Evolutionary conservation across 2,888 invertebrate species (phyloP).

Genomic region (Hypsopygia costalis): DNA sequence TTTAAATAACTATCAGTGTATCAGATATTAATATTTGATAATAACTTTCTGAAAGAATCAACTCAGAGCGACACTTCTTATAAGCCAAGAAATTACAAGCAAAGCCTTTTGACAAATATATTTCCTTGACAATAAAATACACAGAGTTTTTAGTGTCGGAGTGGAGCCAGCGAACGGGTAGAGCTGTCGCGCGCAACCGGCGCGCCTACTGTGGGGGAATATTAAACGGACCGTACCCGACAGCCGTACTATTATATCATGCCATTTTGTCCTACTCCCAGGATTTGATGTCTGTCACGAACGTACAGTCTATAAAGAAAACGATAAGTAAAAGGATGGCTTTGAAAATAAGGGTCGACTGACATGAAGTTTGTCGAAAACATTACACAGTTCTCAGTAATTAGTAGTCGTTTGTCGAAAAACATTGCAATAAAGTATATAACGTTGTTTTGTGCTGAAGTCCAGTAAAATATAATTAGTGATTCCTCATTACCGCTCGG

Average conservation of each 20-base stretch:
- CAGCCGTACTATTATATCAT: conserved; percentile 50
- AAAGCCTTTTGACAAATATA: conserved; percentile 71
- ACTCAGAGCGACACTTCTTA: conserved; percentile 43
- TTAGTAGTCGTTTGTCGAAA: conserved; percentile 14
- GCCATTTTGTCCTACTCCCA: conserved; percentile 44
- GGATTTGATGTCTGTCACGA: conserved; percentile 30
- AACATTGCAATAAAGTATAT: conserved; percentile 30
- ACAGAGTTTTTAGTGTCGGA: conserved; percentile 64
- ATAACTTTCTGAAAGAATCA: conserved; percentile 30
- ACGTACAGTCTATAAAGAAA: neutral
- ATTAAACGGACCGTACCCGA: conserved; percentile 62
- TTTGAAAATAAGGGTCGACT: neutral
- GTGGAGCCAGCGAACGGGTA: conserved; percentile 50
- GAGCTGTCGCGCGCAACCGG: conserved; percentile 68
- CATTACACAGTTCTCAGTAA: conserved; percentile 1
- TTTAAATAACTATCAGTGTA: neutral
- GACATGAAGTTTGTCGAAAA: neutral
- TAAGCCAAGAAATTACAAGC: conserved; percentile 65
- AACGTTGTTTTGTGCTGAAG: conserved; percentile 64
- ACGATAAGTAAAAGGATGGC: neutral
- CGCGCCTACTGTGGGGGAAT: conserved; percentile 67
- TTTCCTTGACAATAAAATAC: conserved; percentile 76
- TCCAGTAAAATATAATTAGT: conserved; percentile 80
- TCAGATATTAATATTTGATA: conserved; percentile 8
- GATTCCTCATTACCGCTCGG: conserved; percentile 78